Percentiles rank a stretch among this genome's conserved stretches.
phyloP scores from a whole-genome alignment of 2,888 invertebrate species.

The Sialis fuliginosa region DNA sequence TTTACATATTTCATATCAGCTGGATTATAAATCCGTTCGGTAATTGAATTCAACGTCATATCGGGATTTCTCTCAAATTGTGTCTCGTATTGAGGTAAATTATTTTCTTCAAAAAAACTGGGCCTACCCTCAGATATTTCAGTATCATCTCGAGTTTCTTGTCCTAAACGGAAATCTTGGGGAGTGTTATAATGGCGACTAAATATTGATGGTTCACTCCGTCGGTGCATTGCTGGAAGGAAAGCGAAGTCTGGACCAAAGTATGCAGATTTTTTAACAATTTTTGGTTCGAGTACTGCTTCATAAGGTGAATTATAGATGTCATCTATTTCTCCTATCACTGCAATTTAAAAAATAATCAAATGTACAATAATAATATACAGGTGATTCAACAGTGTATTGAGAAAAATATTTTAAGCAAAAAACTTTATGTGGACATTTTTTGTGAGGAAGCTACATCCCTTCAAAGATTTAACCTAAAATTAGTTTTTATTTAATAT shows the following conservation, averaged over 20 bases:
- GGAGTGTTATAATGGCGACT: slow-evolving; percentile 27
- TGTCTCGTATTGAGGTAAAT: not conserved
- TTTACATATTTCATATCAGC: not conserved
- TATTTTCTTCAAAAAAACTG: not conserved
- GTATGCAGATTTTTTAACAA: slow-evolving; percentile 1
- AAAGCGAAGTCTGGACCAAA: not conserved
- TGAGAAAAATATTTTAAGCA: too few relatives aligned
- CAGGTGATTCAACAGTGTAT: too few relatives aligned
- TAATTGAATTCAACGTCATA: slow-evolving; percentile 4
- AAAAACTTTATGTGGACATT: too few relatives aligned
- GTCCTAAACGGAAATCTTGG: slow-evolving; percentile 25
- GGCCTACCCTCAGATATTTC: slow-evolving; percentile 12
- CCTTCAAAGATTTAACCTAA: too few relatives aligned
- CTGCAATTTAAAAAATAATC: not conserved
- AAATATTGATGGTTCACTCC: slow-evolving; percentile 14
- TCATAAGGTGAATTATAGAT: not conserved
- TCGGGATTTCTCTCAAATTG: slow-evolving; percentile 6
- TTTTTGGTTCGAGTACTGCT: not conserved
- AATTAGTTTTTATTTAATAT: too few relatives aligned
- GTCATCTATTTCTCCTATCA: not conserved
- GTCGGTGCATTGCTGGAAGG: slow-evolving; percentile 20
- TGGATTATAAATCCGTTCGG: not conserved
- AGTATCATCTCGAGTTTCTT: slow-evolving; percentile 21
- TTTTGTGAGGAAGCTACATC: too few relatives aligned
- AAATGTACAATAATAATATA: not conserved